Conservation (phyloP, 2,888 invertebrate species). For the Ypsolopha scabrella region DNA sequence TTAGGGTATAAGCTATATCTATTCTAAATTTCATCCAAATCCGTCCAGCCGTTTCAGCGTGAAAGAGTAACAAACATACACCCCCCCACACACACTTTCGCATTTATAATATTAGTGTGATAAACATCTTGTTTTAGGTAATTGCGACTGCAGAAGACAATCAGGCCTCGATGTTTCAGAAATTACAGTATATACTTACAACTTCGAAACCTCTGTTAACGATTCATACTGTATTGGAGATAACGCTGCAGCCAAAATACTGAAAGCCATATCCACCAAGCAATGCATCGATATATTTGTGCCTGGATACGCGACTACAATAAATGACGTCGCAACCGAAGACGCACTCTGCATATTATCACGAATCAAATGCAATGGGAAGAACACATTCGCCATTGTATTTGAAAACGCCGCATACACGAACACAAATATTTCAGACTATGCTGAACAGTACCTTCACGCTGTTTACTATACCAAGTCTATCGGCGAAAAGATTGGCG, state of each 20-base stretch:
- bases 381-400: neutral
- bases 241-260: neutral
- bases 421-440: too few relatives aligned
- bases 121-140: neutral
- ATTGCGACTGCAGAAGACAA: neutral
- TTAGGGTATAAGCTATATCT: too few relatives aligned
- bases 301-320: neutral
- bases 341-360: neutral
- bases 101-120: too few relatives aligned
- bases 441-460: neutral
- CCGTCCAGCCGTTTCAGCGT: too few relatives aligned
- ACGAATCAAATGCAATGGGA: neutral
- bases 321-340: neutral
- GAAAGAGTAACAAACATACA: too few relatives aligned
- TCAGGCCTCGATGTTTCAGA: neutral
- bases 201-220: neutral
- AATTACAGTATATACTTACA: neutral
- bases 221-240: neutral
- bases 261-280: neutral
- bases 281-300: conserved; percentile 2
- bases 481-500: neutral
- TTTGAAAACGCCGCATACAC: neutral
- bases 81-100: too few relatives aligned
- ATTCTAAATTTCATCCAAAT: too few relatives aligned
- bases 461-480: neutral